Evolutionary conservation across 2,888 invertebrate genomes (phyloP).

Genomic region (Oegoconia quadripuncta): DNA sequence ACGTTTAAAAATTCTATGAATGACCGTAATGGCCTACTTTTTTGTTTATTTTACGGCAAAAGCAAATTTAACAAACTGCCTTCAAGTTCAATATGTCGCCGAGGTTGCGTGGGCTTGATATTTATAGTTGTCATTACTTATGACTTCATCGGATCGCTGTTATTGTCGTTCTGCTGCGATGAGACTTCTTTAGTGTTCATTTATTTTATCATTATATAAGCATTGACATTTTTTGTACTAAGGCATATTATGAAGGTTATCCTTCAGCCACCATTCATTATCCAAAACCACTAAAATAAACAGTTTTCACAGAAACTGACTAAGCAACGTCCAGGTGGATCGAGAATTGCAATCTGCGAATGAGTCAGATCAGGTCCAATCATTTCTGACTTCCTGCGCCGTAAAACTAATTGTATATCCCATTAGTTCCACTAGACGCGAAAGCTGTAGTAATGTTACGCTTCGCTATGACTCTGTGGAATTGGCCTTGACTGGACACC

Average conservation of each 20-base stretch:
- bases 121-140: slow-evolving; percentile 61
- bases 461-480: slow-evolving; percentile 38
- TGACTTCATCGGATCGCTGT: slow-evolving; percentile 62
- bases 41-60: no score
- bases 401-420: slow-evolving; percentile 56
- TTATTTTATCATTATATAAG: not conserved
- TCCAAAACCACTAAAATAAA: slow-evolving; percentile 19
- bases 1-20: no score
- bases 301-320: slow-evolving; percentile 30
- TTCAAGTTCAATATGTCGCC: slow-evolving; percentile 46
- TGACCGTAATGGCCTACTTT: no score
- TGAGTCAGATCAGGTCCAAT: slow-evolving; percentile 61
- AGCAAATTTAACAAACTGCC: slow-evolving; percentile 26
- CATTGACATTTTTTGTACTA: slow-evolving; percentile 14
- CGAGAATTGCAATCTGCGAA: slow-evolving; percentile 37
- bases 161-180: slow-evolving; percentile 41
- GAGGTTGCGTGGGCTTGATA: slow-evolving; percentile 56
- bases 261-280: slow-evolving; percentile 18
- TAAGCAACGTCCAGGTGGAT: slow-evolving; percentile 47
- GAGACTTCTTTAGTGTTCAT: not conserved
- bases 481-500: slow-evolving; percentile 31
- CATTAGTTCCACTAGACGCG: slow-evolving; percentile 66
- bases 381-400: slow-evolving; percentile 63
- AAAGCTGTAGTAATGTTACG: slow-evolving; percentile 44
- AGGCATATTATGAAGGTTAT: slow-evolving; percentile 16